Evolutionary conservation across 2,797 vertebrate species (phyloP).

Genomic region (Martes flavigula): DNA sequence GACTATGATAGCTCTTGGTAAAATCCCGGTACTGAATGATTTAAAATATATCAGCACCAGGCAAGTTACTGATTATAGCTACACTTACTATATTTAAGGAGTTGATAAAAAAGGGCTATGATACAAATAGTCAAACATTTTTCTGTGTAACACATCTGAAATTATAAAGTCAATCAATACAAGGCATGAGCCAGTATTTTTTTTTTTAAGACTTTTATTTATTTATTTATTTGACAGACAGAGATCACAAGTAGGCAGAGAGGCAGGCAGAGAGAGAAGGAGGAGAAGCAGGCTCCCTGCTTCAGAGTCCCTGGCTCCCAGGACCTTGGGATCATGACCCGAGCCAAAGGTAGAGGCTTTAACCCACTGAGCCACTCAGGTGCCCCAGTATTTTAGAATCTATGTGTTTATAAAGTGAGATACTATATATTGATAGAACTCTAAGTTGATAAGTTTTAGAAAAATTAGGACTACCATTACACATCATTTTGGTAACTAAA

Average conservation of each 20-base stretch:
- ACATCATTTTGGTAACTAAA: background rate
- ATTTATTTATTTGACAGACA: too few species aligned
- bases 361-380: too few species aligned
- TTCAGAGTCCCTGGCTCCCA: too few species aligned
- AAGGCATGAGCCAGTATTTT: background rate
- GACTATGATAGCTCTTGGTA: background rate
- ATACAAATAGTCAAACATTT: background rate
- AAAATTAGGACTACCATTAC: background rate
- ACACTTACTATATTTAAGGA: background rate
- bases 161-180: slow-evolving; percentile 22
- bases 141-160: slow-evolving; percentile 25
- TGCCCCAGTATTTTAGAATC: background rate
- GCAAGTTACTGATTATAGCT: background rate
- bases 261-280: too few species aligned
- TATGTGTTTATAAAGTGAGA: background rate
- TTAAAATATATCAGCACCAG: background rate
- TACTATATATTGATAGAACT: background rate
- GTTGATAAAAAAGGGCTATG: background rate
- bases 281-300: too few species aligned
- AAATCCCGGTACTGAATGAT: background rate
- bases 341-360: too few species aligned
- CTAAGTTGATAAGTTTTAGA: background rate
- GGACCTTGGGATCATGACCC: too few species aligned
- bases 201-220: too few species aligned
- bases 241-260: too few species aligned